Evolutionary conservation across 2,888 invertebrate species (phyloP).

Genomic region (Eupithecia abbreviata): DNA sequence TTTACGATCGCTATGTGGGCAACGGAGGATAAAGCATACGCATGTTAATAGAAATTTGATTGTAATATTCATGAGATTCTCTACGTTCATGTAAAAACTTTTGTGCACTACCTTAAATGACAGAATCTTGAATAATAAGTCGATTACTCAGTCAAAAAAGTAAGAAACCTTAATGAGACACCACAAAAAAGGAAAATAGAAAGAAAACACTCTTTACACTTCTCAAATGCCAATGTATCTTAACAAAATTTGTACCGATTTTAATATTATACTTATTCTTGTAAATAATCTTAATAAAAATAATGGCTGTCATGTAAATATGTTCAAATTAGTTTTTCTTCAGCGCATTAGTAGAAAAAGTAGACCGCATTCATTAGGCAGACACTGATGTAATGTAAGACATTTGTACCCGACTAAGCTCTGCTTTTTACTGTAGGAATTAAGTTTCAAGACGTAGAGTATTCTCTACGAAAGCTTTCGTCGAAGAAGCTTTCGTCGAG

Average conservation of each 20-base stretch:
- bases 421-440: constrained; percentile 12
- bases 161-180: not conserved
- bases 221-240: constrained; percentile 42
- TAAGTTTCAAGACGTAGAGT: constrained; percentile 12
- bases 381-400: constrained; percentile 43
- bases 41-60: constrained; percentile 30
- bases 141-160: not conserved
- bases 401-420: constrained; percentile 12
- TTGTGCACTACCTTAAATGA: not conserved
- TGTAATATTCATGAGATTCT: constrained; percentile 28
- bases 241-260: not conserved
- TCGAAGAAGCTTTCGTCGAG: too few species aligned
- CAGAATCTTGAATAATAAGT: not conserved
- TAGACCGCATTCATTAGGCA: constrained; percentile 39
- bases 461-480: constrained; percentile 8
- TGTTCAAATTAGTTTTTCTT: not conserved
- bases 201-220: constrained; percentile 24
- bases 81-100: constrained; percentile 20
- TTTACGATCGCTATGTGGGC: constrained; percentile 22
- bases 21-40: constrained; percentile 25
- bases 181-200: constrained; percentile 14
- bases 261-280: not conserved
- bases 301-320: constrained; percentile 1
- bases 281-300: not conserved
- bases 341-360: constrained; percentile 28